These are phyloP conservation scores for Hippocampus mohnikei DNA, from an alignment of 2,113 vertebrate species.

Conservation along the genomic window DNA sequence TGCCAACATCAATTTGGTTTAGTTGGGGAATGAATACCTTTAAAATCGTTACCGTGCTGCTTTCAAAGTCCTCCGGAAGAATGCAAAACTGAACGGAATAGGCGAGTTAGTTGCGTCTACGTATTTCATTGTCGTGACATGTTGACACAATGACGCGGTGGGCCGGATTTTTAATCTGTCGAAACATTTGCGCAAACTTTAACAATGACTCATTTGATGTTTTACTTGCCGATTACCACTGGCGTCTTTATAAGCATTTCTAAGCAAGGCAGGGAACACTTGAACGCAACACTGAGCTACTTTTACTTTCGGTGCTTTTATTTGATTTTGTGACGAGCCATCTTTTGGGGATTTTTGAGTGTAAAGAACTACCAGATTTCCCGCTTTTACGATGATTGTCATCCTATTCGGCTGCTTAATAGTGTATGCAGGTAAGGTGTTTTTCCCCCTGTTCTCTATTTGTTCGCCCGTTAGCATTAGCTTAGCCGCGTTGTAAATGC, in stretches of 20 bases:
- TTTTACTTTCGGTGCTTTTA: background rate
- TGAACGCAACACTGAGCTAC: background rate
- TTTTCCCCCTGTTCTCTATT: background rate
- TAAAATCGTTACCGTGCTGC: background rate
- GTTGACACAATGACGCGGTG: background rate
- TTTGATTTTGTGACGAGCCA: background rate
- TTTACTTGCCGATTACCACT: background rate
- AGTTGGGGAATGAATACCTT: background rate
- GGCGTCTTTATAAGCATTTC: background rate
- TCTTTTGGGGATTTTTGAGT: no score
- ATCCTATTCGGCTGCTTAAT: conserved; percentile 5
- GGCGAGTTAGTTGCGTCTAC: background rate
- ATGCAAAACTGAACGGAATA: background rate
- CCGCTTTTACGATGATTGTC: background rate
- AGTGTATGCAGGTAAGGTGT: conserved; percentile 21
- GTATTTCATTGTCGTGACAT: background rate
- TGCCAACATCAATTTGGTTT: background rate
- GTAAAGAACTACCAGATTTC: fast-evolving
- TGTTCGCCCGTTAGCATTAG: background rate
- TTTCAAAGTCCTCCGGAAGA: background rate
- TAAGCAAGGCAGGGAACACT: background rate
- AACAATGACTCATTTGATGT: background rate
- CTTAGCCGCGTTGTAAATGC: background rate
- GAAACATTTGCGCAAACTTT: background rate
- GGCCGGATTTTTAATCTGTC: background rate